Percentiles rank a stretch among this genome's conserved stretches.
Evolutionary conservation across 2,888 invertebrate species (phyloP).

Genomic region (Euclidia mi): DNA sequence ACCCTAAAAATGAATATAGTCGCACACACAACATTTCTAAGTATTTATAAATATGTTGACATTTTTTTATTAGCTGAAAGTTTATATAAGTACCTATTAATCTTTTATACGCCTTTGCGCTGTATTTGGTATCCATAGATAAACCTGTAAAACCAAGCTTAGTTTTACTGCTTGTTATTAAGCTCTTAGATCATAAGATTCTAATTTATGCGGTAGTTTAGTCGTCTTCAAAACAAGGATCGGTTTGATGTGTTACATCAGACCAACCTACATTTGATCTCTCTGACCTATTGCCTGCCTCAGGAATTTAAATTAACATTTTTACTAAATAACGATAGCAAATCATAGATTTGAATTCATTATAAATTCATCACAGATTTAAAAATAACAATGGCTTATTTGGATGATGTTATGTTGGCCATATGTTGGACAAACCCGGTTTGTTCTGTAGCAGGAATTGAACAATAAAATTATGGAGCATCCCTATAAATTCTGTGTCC

Average conservation of each 20-base stretch:
- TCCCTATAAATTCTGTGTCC: slow-evolving; percentile 58
- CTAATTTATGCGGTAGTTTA: neutral
- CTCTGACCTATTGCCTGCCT: slow-evolving; percentile 1
- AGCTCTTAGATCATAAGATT: too few species aligned
- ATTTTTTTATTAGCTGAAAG: too few species aligned
- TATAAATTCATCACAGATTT: slow-evolving; percentile 8
- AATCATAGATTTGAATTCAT: slow-evolving; percentile 44
- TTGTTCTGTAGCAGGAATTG: slow-evolving; percentile 45
- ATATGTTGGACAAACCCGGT: slow-evolving; percentile 21
- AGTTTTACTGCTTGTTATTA: too few species aligned
- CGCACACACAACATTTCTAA: too few species aligned
- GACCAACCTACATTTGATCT: slow-evolving; percentile 2
- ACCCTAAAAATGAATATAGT: too few species aligned
- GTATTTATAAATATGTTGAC: too few species aligned
- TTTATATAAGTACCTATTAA: too few species aligned
- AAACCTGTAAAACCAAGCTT: too few species aligned
- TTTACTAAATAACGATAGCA: slow-evolving; percentile 27
- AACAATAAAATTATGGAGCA: slow-evolving; percentile 52
- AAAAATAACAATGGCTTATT: slow-evolving; percentile 3
- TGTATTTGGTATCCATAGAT: too few species aligned
- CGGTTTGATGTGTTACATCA: neutral
- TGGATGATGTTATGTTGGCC: slow-evolving; percentile 10
- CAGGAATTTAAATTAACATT: slow-evolving; percentile 24
- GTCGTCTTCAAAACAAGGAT: neutral
- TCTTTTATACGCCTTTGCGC: too few species aligned